These are phyloP conservation scores for Hemitrygon akajei DNA, from an alignment of 2,797 vertebrate genomes.

Conservation along the genomic window DNA sequence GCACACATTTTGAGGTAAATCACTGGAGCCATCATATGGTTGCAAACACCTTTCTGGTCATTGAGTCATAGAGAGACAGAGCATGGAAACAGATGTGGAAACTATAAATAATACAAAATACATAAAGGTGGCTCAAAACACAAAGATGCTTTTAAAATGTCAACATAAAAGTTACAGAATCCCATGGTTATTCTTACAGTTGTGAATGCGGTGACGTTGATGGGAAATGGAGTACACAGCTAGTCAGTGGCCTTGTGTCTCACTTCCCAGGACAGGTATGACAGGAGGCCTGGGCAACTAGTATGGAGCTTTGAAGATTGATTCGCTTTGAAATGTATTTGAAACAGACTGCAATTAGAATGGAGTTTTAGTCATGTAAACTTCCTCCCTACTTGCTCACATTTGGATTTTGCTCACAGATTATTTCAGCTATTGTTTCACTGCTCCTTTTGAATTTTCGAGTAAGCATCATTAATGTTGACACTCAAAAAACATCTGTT, in stretches of 20 bases:
- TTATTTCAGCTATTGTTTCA: neutral
- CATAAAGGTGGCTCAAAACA: neutral
- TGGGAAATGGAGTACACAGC: neutral
- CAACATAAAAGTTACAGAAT: neutral
- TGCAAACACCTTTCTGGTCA: too few species aligned
- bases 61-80: neutral
- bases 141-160: neutral
- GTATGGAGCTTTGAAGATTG: neutral
- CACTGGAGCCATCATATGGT: too few species aligned
- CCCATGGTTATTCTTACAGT: neutral
- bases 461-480: neutral
- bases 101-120: neutral
- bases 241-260: neutral
- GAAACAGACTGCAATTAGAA: too few species aligned
- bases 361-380: neutral
- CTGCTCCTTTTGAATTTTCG: slow-evolving; percentile 9
- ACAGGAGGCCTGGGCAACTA: neutral
- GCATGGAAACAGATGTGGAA: too few species aligned
- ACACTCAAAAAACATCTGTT: neutral
- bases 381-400: too few species aligned
- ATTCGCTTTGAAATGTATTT: neutral
- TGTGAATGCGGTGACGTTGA: too few species aligned
- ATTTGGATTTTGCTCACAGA: neutral
- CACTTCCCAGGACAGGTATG: neutral
- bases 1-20: neutral